phyloP scores from a whole-genome alignment of 1,140 invertebrate species.

The Temnothorax longispinosus region DNA sequence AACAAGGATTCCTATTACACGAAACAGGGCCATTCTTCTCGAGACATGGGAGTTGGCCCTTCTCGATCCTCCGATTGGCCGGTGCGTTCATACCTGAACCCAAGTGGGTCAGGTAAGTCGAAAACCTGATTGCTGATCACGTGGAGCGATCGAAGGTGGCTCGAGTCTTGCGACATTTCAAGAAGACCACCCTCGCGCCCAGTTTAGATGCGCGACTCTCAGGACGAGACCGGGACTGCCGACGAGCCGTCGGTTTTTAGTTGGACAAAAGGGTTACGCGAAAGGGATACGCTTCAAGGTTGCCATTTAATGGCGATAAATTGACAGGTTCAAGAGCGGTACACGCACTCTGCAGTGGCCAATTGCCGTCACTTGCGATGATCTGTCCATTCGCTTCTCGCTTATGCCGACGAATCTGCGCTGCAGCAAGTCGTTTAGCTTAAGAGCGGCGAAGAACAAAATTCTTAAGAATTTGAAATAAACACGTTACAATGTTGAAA shows the following conservation, averaged over 20 bases:
- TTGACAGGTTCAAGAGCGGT: slow-evolving; percentile 49
- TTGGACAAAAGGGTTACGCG: slow-evolving; percentile 17
- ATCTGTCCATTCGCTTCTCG: slow-evolving; percentile 33
- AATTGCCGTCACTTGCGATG: slow-evolving; percentile 54
- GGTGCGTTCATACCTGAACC: slow-evolving; percentile 4
- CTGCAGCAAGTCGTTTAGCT: neutral
- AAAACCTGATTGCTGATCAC: neutral
- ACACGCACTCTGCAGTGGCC: slow-evolving; percentile 20
- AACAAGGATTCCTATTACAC: neutral
- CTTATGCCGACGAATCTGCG: slow-evolving; percentile 2
- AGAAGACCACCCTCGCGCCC: neutral
- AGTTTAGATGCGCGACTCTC: neutral
- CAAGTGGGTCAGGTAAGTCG: neutral
- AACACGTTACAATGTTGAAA: neutral
- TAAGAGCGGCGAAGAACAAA: neutral
- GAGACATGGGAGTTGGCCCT: neutral
- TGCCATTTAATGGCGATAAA: slow-evolving; percentile 26
- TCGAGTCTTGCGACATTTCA: neutral
- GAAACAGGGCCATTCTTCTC: neutral
- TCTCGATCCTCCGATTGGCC: neutral
- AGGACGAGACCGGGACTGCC: neutral
- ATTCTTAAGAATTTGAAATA: neutral
- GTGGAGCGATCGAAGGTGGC: slow-evolving; percentile 19
- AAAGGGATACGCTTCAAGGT: slow-evolving; percentile 10
- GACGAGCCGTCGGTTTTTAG: neutral